Percentiles rank a stretch among this genome's conserved stretches.
Conservation (phyloP, 2,888 invertebrate genomes). For the Cremastinae sp. region DNA sequence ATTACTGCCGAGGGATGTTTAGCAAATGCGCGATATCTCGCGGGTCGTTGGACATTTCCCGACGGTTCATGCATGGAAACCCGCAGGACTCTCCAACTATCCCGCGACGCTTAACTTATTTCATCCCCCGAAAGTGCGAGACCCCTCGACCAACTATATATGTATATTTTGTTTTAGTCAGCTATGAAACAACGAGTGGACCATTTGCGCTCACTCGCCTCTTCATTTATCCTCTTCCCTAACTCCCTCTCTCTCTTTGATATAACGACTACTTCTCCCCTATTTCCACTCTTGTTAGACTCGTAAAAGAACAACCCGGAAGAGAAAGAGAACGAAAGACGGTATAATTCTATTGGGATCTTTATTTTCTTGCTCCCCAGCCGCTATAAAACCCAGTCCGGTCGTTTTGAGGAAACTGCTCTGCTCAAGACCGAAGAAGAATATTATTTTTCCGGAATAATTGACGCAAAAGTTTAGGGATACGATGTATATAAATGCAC, state of each 20-base stretch:
- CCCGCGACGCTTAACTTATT: slow-evolving; percentile 30
- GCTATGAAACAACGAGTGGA: slow-evolving; percentile 48
- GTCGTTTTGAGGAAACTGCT: slow-evolving; percentile 68
- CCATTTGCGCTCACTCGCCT: slow-evolving; percentile 42
- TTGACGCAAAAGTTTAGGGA: slow-evolving; percentile 23
- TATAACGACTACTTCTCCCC: background rate
- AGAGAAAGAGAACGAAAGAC: slow-evolving; percentile 65
- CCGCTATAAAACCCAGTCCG: slow-evolving; percentile 73
- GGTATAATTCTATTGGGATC: slow-evolving; percentile 70
- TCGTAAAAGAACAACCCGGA: slow-evolving; percentile 75
- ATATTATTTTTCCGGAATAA: slow-evolving; percentile 34
- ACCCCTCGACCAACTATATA: no score
- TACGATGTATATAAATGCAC: slow-evolving; percentile 15
- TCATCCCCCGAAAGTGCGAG: slow-evolving; percentile 37
- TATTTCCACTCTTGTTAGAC: slow-evolving; percentile 59
- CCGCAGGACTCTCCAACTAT: slow-evolving; percentile 41
- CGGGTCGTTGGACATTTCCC: slow-evolving; percentile 53
- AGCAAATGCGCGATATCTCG: slow-evolving; percentile 59
- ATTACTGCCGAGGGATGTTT: slow-evolving; percentile 39
- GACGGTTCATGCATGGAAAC: slow-evolving; percentile 17
- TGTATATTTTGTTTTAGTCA: slow-evolving; percentile 38
- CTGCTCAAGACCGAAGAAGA: slow-evolving; percentile 20
- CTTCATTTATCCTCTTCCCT: slow-evolving; percentile 44
- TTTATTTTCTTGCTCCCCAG: background rate
- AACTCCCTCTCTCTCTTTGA: slow-evolving; percentile 29